phyloP scores from a whole-genome alignment of 2,113 vertebrate species.

The Passer domesticus region DNA sequence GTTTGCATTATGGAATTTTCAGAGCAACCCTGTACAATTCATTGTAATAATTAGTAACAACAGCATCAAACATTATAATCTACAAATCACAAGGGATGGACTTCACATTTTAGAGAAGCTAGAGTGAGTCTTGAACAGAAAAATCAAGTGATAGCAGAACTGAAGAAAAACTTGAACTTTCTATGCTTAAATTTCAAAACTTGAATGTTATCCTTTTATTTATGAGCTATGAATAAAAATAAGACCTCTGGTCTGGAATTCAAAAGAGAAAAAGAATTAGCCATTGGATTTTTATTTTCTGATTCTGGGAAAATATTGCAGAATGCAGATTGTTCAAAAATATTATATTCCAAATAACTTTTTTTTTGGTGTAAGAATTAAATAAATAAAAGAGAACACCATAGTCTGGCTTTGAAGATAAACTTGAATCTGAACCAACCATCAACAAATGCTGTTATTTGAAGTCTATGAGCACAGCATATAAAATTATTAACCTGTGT shows the following conservation, averaged over 20 bases:
- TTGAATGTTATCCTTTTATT: not conserved
- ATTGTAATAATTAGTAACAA: not conserved
- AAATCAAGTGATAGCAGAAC: not conserved
- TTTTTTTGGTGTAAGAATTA: not conserved
- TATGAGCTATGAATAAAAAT: not conserved
- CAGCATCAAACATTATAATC: not conserved
- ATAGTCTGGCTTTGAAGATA: constrained; percentile 1
- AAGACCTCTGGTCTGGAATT: not conserved
- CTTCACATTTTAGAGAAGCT: not conserved
- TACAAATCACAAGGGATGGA: not conserved
- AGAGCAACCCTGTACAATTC: not conserved
- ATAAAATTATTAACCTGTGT: not conserved
- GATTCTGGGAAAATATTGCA: not conserved
- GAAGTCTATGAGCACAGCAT: not conserved
- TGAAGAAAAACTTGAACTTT: not conserved
- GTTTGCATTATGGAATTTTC: not conserved
- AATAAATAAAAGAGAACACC: not conserved
- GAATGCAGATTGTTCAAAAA: not conserved
- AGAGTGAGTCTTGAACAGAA: not conserved
- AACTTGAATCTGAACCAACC: not conserved
- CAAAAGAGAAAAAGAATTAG: not conserved
- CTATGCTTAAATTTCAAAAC: not conserved
- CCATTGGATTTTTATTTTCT: not conserved
- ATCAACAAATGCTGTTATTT: not conserved
- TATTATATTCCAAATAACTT: not conserved